A percentile compares a stretch with the other conserved stretches of the same genome.
Evolutionary conservation across 2,113 vertebrate genomes (phyloP).

Genomic region (mouse (Mus musculus)): DNA sequence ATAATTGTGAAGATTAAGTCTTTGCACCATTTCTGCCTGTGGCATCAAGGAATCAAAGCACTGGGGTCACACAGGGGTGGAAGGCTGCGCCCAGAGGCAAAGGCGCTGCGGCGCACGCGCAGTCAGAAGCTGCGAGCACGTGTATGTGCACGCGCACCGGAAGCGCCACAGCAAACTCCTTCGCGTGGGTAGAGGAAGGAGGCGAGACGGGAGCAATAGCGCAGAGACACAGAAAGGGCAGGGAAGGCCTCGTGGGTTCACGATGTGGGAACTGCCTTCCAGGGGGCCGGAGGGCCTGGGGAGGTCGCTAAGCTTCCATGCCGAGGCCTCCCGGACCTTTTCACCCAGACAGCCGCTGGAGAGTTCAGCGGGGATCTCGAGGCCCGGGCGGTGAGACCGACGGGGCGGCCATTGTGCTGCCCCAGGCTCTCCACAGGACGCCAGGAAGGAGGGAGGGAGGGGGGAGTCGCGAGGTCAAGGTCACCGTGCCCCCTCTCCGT

Average conservation of each 20-base stretch:
- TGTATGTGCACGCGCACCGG: accelerated
- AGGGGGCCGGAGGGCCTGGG: accelerated
- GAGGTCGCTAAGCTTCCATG: neutral
- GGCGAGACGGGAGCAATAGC: accelerated
- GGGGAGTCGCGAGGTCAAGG: neutral
- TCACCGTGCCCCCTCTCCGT: neutral
- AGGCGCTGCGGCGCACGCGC: neutral
- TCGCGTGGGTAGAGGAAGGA: accelerated
- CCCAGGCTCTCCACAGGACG: neutral
- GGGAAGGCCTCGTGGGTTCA: accelerated
- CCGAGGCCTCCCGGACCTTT: neutral
- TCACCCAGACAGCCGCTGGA: neutral
- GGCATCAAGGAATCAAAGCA: neutral
- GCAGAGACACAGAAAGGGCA: neutral
- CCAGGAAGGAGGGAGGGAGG: neutral
- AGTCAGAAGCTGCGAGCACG: accelerated
- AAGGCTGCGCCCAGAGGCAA: neutral
- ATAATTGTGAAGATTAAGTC: neutral
- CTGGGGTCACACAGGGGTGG: accelerated
- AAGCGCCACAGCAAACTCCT: accelerated
- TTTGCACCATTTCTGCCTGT: neutral
- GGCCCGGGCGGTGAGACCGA: neutral
- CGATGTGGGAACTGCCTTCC: accelerated
- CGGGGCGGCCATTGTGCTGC: neutral
- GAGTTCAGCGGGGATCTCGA: neutral